Evolutionary conservation across 2,888 invertebrate species (phyloP), one percentile per base, ranked within the genome.

Genomic region (Altica lythri): DNA sequence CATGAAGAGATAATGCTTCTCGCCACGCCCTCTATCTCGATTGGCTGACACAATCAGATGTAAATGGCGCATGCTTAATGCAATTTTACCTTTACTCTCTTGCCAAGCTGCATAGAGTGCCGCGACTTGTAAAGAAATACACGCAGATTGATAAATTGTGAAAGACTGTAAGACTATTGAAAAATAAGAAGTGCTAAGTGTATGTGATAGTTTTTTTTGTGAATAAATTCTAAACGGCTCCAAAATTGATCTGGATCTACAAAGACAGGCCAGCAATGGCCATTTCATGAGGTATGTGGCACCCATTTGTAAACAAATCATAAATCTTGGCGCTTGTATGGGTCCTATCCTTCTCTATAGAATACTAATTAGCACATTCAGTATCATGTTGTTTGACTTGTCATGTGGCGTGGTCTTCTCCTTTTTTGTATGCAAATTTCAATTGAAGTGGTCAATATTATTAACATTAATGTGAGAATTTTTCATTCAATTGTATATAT

Each of bases 161-260:
- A 55, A 53, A 32, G 45, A 16, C 43, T 48, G 35, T 40, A 40
- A 48, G 37, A 27, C 43, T 34, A 50, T 38, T 43, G 48, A 49
- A 53, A 38, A 48, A 59, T 58, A 50, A 52, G 60, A n/a, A 60
- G 60, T 60, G 62, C 32, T n/a, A 32, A n/a, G 61, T 61, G 61
- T 30, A 47, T 57, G 61, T 61, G 62, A 57, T 57, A 52, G 59
- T 59, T 57, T 50, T 57, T 52, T 52, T 22, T 55, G 60, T 61
- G 62, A 54, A 32, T 19, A 34, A 46, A 45, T n/a, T 38, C 22
- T 46, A 59, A 72, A 83, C 83, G 78, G 80, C 80, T 70, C 73
- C 83, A 85, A 78, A 79, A 83, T 86, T 86, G 87, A 88, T 82
- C 86, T 87, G 80, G 87, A 88, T 68, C 82, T 87, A 74, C 86